phyloP scores from a whole-genome alignment of 2,113 vertebrate species.

The Motacilla alba region DNA sequence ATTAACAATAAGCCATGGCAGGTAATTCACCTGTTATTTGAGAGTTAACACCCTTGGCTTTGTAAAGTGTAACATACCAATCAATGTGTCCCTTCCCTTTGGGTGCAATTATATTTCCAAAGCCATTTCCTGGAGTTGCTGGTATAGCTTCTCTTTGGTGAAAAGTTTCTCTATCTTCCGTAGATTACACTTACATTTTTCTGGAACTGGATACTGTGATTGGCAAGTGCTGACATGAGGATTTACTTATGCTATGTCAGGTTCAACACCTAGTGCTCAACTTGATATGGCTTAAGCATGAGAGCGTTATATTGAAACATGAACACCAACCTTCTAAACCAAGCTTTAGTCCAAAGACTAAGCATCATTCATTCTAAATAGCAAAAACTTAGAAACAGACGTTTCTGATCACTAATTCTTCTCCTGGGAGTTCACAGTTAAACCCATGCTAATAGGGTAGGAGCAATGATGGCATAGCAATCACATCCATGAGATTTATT shows the following conservation, averaged over 20 bases:
- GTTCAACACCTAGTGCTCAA: not conserved
- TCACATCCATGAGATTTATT: not conserved
- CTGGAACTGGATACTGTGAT: not conserved
- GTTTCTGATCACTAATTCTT: not conserved
- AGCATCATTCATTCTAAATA: not conserved
- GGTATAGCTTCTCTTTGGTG: not conserved
- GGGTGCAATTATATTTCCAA: conserved; percentile 39
- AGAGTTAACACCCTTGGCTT: not conserved
- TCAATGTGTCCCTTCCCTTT: not conserved
- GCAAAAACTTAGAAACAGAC: not conserved
- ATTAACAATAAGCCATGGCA: conserved; percentile 16
- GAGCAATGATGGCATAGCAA: not conserved
- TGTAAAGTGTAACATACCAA: conserved; percentile 10
- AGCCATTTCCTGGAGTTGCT: not conserved
- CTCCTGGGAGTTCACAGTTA: not conserved
- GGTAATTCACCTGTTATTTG: not conserved
- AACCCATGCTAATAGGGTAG: not conserved
- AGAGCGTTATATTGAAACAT: not conserved
- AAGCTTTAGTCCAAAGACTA: not conserved
- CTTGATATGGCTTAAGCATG: not conserved
- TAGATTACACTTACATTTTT: not conserved
- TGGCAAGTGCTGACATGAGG: not conserved
- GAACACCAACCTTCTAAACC: not conserved
- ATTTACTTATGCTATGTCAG: not conserved
- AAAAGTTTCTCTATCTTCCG: not conserved